phyloP scores from a whole-genome alignment of 64 coral and sea anemone genomes.

The Porites australiensis region DNA sequence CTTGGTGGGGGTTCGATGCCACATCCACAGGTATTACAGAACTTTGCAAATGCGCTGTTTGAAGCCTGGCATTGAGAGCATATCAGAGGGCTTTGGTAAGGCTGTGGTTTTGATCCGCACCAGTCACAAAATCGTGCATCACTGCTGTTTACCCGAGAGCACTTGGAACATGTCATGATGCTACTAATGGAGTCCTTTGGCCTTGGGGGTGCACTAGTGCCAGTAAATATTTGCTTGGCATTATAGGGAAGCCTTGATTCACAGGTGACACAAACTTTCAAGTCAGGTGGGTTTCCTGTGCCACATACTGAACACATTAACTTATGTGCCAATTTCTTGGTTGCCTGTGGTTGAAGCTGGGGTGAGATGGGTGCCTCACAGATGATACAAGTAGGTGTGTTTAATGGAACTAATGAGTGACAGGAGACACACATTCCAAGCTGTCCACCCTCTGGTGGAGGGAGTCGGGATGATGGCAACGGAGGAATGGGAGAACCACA shows the following conservation, averaged over 20 bases:
- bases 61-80: constrained; percentile 93
- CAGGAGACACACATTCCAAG: constrained; percentile 93
- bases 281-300: constrained; percentile 90
- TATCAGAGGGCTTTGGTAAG: constrained; percentile 77
- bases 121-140: constrained; percentile 98
- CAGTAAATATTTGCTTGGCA: constrained; percentile 90
- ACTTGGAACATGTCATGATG: constrained; percentile 94
- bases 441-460: constrained; percentile 88
- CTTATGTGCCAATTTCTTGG: constrained; percentile 83
- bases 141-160: constrained; percentile 90
- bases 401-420: constrained; percentile 96
- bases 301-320: constrained; percentile 88
- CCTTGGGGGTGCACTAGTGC: constrained; percentile 84
- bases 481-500: constrained; percentile 96
- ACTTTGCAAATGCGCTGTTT: constrained; percentile 86
- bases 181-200: constrained; percentile 76
- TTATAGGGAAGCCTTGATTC: constrained; percentile 80
- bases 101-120: constrained; percentile 91
- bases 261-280: constrained; percentile 94
- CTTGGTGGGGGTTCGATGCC: constrained; percentile 92
- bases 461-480: constrained; percentile 74
- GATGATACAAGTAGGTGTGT: constrained; percentile 87
- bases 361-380: constrained; percentile 94
- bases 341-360: constrained; percentile 89
- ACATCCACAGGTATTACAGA: constrained; percentile 90